Conservation (phyloP, 2,888 invertebrate species). For the Andrena bucephala region DNA sequence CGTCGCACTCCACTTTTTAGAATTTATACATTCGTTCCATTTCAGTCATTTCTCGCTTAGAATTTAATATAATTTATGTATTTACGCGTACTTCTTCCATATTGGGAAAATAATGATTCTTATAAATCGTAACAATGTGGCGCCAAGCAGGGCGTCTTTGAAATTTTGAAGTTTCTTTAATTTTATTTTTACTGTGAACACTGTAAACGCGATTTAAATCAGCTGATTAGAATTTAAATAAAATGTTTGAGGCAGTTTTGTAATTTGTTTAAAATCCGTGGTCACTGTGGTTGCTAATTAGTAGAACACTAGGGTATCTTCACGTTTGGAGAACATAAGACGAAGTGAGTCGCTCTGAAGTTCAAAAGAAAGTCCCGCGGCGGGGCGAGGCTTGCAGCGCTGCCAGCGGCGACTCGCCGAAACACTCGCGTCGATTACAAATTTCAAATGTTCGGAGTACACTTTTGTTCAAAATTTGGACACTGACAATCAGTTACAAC, state of each 20-base stretch:
- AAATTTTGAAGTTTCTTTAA: background rate
- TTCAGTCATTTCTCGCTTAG: background rate
- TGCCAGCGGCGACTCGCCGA: constrained; percentile 7
- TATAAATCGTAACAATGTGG: background rate
- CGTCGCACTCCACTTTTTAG: no score
- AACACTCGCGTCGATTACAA: constrained; percentile 35
- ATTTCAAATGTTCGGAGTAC: background rate
- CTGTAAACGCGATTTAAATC: background rate
- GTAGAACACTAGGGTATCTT: constrained; percentile 17
- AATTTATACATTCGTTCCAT: background rate
- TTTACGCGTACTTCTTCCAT: no score
- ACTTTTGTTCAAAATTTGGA: background rate
- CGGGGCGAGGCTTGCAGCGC: constrained; percentile 34
- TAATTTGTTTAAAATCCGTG: background rate
- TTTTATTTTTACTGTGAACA: constrained; percentile 22
- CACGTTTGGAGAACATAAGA: constrained; percentile 40
- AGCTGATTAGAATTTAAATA: background rate
- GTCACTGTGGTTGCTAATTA: background rate
- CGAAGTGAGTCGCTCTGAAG: constrained; percentile 52
- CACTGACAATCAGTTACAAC: background rate
- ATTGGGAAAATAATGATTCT: background rate
- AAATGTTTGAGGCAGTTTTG: background rate
- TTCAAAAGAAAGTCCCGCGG: constrained; percentile 43
- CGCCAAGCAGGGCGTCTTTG: background rate
- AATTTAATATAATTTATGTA: background rate